Percentiles rank a stretch among this genome's conserved stretches.
phyloP scores from a whole-genome alignment of 2,113 vertebrate species.

The Colaptes auratus region DNA sequence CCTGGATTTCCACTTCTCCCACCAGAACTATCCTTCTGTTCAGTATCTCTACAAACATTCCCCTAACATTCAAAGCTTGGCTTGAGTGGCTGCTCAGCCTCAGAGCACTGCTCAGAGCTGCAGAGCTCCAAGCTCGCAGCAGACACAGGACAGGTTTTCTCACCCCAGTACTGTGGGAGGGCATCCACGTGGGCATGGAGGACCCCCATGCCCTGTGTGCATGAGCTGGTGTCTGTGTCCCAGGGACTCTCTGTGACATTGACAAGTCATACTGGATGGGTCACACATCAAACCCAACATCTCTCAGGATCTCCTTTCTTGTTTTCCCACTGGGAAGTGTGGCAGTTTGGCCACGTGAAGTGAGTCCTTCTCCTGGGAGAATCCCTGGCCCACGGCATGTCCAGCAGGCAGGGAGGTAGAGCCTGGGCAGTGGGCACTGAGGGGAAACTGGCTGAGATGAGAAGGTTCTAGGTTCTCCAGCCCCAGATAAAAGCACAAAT shows the following conservation, averaged over 20 bases:
- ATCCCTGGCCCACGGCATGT: too few relatives aligned
- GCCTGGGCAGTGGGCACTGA: neutral
- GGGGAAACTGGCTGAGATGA: neutral
- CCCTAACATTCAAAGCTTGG: accelerated
- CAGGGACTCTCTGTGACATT: neutral
- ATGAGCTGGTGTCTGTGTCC: accelerated
- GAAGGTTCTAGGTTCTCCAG: neutral
- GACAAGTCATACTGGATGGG: neutral
- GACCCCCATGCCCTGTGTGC: neutral
- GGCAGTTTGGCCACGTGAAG: neutral
- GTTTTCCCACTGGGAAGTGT: neutral
- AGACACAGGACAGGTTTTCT: accelerated
- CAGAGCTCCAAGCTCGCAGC: neutral
- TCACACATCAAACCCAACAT: neutral
- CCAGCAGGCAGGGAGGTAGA: neutral
- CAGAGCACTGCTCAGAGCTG: neutral
- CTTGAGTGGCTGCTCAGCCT: neutral
- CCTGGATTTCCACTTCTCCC: neutral
- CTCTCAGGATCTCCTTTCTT: neutral
- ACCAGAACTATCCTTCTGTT: neutral
- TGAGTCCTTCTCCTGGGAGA: neutral
- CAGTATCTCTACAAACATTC: neutral
- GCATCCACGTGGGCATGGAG: accelerated
- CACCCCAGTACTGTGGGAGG: accelerated
- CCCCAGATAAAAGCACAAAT: neutral